These are phyloP conservation scores for Paramormyrops kingsleyae DNA, from an alignment of 2,113 vertebrate genomes.

Conservation along the genomic window DNA sequence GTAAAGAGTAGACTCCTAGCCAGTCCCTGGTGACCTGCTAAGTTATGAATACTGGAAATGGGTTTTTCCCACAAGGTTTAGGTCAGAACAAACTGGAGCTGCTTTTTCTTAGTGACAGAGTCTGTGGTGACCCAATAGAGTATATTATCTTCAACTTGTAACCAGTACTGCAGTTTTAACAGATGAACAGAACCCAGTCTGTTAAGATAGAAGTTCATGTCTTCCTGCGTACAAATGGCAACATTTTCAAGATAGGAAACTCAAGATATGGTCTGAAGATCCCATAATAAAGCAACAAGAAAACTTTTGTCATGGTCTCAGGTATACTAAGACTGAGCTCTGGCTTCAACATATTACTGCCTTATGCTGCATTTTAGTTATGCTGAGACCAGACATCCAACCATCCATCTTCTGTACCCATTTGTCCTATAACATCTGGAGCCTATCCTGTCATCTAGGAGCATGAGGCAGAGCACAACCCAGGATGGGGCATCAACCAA, in stretches of 20 bases:
- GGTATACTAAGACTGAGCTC: background rate
- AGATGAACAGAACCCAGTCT: background rate
- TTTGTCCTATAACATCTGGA: background rate
- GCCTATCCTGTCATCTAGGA: background rate
- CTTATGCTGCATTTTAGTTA: background rate
- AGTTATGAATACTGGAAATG: conserved; percentile 5
- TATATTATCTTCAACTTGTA: background rate
- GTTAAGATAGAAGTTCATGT: background rate
- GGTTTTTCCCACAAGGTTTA: background rate
- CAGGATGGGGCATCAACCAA: background rate
- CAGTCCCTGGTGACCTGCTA: background rate
- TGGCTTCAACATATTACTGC: background rate
- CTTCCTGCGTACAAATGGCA: background rate
- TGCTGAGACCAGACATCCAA: background rate
- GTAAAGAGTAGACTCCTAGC: background rate
- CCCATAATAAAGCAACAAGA: background rate
- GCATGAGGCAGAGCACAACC: background rate
- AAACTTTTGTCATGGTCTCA: background rate
- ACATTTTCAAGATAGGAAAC: background rate
- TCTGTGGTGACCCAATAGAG: background rate
- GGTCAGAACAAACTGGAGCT: background rate
- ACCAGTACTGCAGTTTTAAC: background rate
- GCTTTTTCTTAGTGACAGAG: background rate
- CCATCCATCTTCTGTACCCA: background rate
- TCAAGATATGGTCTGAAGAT: background rate